Base-by-base conservation (phyloP, 2,113 vertebrate species). In the Osmerus eperlanus region DNA sequence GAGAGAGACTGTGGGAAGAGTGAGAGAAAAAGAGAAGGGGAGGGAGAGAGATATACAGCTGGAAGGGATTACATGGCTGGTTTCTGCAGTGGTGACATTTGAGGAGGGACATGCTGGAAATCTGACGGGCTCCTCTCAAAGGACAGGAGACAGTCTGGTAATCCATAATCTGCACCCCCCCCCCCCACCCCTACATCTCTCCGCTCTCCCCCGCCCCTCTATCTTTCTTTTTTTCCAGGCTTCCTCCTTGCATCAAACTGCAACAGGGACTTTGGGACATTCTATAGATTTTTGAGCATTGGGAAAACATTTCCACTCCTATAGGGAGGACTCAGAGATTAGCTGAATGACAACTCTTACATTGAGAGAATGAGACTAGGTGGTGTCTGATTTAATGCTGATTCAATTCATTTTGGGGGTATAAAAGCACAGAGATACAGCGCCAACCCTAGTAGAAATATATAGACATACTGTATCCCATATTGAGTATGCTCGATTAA, bases 21-120 rank as follows among this genome's bases (percentile, higher is more conserved):
- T 18, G 52, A 59, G 4, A 54, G 23, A 32, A 29, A n/a, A 3
- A 47, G 16, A 69, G 41, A 67, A 75, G 19, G 19, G 54, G 71
- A 65, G 59, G 3, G 25, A 65, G 25, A 56, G 32, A 59, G 68
- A 72, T 47, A 28, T 29, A 62, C 60, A 28, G 25, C 60, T 62
- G 11, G n/a, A 28, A 13, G 25, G 60, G 21, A 28, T 62, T 28
- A 62, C 60, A 62, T 15, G 60, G 23, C 6, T 25, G 60, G 60
- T 28, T 19, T 28, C 28, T 41, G 32, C 28, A 65, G 32, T 65
- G 29, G 63, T 65, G 63, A 65, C 63, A 65, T 65, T 65, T 65
- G 63, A 19, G 32, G 63, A 65, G 32, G 9, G 36, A 21, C 64
- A 18, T 23, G 32, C 41, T 19, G 64, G 41, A 64, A 18, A 64